phyloP scores from a whole-genome alignment of 1,140 invertebrate species.

The Marisa cornuarietis region DNA sequence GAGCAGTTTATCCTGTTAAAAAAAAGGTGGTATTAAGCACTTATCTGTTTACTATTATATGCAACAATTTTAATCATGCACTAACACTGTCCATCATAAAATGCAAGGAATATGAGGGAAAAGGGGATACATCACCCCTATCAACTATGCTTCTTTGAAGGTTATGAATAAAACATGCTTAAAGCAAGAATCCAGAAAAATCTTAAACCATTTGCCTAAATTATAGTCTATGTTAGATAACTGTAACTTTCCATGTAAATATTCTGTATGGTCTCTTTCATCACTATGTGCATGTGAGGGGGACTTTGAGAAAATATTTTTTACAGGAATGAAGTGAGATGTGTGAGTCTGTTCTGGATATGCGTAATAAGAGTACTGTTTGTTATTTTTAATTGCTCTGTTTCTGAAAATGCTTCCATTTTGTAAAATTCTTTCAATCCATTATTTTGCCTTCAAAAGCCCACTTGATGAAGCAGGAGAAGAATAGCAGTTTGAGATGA shows the following conservation, averaged over 20 bases:
- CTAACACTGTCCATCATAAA: not conserved
- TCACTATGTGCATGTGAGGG: too few relatives aligned
- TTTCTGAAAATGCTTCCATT: not conserved
- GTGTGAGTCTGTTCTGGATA: too few relatives aligned
- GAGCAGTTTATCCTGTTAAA: constrained; percentile 5
- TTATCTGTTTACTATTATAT: constrained; percentile 2
- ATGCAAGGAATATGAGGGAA: too few relatives aligned
- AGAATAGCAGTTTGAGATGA: not conserved
- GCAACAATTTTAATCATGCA: not conserved
- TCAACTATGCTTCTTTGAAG: too few relatives aligned
- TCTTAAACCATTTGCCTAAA: too few relatives aligned
- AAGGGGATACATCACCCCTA: too few relatives aligned
- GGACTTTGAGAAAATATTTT: not conserved
- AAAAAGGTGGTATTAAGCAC: not conserved
- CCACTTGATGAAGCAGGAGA: too few relatives aligned
- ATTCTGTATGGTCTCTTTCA: not conserved
- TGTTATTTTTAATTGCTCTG: not conserved
- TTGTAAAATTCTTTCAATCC: too few relatives aligned
- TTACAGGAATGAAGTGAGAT: not conserved
- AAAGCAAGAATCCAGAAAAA: too few relatives aligned
- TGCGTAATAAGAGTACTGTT: not conserved
- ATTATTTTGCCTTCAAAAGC: too few relatives aligned
- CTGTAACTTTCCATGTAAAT: not conserved
- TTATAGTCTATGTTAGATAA: not conserved
- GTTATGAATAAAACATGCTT: too few relatives aligned